Percentiles rank a stretch among this genome's conserved stretches.
phyloP scores from a whole-genome alignment of 2,113 vertebrate genomes.

The Aix galericulata region DNA sequence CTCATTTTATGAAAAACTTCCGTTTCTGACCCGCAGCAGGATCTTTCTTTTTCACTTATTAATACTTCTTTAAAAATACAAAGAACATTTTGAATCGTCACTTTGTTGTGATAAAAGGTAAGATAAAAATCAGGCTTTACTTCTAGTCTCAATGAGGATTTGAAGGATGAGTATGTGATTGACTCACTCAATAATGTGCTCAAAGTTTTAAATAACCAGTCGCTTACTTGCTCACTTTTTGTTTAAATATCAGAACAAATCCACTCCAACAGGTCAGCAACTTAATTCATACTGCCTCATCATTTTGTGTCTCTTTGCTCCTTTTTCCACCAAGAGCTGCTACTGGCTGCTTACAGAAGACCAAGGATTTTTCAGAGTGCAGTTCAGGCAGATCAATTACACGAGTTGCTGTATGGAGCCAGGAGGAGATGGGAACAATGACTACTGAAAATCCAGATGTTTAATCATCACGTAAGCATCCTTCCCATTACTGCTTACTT shows the following conservation, averaged over 20 bases:
- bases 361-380: neutral
- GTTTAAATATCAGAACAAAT: neutral
- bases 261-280: neutral
- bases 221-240: neutral
- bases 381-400: neutral
- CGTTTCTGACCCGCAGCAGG: neutral
- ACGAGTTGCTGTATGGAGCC: neutral
- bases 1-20: neutral
- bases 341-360: accelerated
- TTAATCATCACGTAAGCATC: neutral
- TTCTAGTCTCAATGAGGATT: neutral
- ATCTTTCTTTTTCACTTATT: neutral
- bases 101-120: neutral
- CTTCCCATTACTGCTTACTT: neutral
- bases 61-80: neutral
- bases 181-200: neutral
- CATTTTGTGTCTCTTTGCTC: accelerated
- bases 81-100: neutral
- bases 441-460: neutral
- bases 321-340: neutral
- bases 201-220: neutral
- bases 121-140: neutral
- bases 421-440: neutral
- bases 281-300: neutral
- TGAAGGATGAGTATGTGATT: neutral